Evolutionary conservation across 1,140 invertebrate species (phyloP), one percentile per base, ranked within the genome.

Genomic region (Holotrichia oblita): DNA sequence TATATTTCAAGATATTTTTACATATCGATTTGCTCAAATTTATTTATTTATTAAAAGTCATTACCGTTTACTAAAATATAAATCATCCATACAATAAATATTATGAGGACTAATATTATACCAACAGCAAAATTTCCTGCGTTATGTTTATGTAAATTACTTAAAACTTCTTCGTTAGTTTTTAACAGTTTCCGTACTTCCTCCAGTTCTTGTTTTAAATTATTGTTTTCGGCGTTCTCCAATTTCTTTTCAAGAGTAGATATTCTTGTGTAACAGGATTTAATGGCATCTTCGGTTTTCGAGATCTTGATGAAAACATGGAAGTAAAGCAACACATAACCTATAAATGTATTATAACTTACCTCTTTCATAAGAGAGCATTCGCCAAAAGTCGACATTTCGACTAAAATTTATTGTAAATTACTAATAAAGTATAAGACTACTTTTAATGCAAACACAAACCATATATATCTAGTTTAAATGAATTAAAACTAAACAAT

Each of bases 171-270:
- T 75, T 82, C 76, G 61, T 83, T 80, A 17, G 76, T 77, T 6
- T 14, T 61, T 24, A 83, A 76, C 22, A 80, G 34, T 75, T 81
- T 81, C 44, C 74, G 80, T 17, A 82, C 72, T 69, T 81, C 81
- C 3, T n/a, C 17, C 41, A 83, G 64, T 80, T 83, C 82, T 24
- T 44, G 78, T 78, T 80, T 76, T 17, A 82, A 40, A 10, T 12
- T 48, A 42, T 80, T 24, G 22, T 78, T 74, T 14, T 81, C 34
- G 77, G 64, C n/a, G 64, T 14, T 75, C 85, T 83, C 6, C 0
- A 89, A 80, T 61, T 85, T 86, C 75, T 82, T 84, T 77, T 88
- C 85, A 6, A 88, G 81, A 3, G 84, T 40, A 20, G 84, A 79
- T 3, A 88, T 81, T 17, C 81, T 81, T 8, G 86, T 79, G 41